phyloP scores from a whole-genome alignment of 2,888 invertebrate genomes.

The Erebia epiphron region DNA sequence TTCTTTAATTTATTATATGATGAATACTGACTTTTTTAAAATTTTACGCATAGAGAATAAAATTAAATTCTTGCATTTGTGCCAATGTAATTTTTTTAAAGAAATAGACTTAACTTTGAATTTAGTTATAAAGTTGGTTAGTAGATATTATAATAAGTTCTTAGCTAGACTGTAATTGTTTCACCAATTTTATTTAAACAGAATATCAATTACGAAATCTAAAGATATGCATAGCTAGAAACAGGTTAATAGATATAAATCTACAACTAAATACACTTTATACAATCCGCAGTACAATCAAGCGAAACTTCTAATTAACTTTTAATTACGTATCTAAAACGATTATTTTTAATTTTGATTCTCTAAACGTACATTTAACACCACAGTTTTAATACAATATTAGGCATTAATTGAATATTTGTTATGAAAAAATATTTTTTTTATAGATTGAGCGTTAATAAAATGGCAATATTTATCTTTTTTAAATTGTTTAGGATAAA shows the following conservation, averaged over 20 bases:
- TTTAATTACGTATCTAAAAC: conserved; percentile 62
- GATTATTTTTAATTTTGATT: conserved; percentile 52
- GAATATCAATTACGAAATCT: conserved; percentile 67
- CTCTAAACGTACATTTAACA: conserved; percentile 46
- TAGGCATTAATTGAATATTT: too few species aligned
- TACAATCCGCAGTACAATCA: conserved; percentile 76
- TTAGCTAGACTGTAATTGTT: too few species aligned
- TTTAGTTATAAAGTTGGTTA: too few species aligned
- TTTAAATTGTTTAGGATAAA: not conserved
- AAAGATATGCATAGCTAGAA: conserved; percentile 81
- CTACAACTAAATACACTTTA: conserved; percentile 82
- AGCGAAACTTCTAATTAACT: conserved; percentile 72
- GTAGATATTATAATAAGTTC: too few species aligned
- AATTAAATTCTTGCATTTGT: too few species aligned
- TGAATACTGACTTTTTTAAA: too few species aligned
- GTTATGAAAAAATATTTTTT: too few species aligned
- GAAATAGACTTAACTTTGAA: too few species aligned
- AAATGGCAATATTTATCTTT: not conserved
- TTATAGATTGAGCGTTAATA: too few species aligned
- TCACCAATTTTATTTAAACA: conserved; percentile 18
- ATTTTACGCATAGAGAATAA: too few species aligned
- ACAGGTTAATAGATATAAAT: conserved; percentile 73
- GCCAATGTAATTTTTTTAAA: too few species aligned
- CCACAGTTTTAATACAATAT: not conserved
- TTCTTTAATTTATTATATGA: too few species aligned